Conservation (phyloP, 2,797 vertebrate species). For the Chelon auratus region DNA sequence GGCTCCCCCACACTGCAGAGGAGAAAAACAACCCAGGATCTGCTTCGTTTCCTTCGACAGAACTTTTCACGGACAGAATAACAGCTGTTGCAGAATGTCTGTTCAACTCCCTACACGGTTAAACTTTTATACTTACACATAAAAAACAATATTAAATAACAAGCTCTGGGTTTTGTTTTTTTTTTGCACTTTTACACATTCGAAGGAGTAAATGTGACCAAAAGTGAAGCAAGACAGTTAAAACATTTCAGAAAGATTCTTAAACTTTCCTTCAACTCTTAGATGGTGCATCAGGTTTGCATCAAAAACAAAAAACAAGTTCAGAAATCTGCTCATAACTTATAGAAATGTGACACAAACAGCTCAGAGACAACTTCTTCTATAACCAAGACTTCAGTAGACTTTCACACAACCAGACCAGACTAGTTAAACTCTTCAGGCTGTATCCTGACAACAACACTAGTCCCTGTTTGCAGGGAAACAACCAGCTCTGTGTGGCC, state of each 20-base stretch:
- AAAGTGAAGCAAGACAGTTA: slow-evolving; percentile 10
- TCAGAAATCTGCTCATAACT: not conserved
- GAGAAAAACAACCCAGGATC: slow-evolving; percentile 59
- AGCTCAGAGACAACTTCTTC: not conserved
- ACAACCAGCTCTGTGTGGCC: slow-evolving; percentile 5
- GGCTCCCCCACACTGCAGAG: not conserved
- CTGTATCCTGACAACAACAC: not conserved
- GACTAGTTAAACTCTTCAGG: not conserved
- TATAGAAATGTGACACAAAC: not conserved
- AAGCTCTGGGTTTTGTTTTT: too few relatives aligned
- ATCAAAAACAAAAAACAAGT: not conserved
- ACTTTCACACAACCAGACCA: not conserved
- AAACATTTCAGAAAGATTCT: too few relatives aligned
- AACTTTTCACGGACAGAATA: slow-evolving; percentile 44
- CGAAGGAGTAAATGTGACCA: slow-evolving; percentile 4
- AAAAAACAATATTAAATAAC: too few relatives aligned
- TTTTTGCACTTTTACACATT: not conserved
- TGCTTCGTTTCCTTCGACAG: slow-evolving; percentile 30
- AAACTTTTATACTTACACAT: not conserved
- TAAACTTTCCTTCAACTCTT: not conserved
- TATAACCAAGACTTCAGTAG: not conserved
- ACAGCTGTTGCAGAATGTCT: slow-evolving; percentile 28
- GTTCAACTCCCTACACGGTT: not conserved
- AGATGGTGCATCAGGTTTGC: not conserved
- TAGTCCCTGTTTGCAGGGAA: slow-evolving; percentile 2